Percentiles rank a stretch among this genome's conserved stretches.
phyloP scores from a whole-genome alignment of 2,113 vertebrate genomes.

The Eonycteris spelaea region DNA sequence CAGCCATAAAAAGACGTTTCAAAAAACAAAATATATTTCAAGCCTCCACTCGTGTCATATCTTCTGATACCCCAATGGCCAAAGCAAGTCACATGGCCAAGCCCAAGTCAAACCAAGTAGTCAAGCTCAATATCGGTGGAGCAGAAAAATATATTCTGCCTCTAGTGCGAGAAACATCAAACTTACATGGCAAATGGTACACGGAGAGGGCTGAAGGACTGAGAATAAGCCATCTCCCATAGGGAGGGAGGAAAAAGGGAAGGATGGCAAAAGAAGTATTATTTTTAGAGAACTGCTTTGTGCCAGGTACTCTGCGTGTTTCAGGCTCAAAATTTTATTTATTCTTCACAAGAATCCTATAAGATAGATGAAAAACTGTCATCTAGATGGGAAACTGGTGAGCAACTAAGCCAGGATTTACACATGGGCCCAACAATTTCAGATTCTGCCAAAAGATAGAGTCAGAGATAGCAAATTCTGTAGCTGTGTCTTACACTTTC shows the following conservation, averaged over 20 bases:
- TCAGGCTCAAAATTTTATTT: neutral
- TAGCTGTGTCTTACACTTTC: neutral
- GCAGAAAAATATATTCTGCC: neutral
- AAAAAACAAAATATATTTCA: neutral
- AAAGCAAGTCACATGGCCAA: neutral
- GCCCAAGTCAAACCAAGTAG: neutral
- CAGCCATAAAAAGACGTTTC: neutral
- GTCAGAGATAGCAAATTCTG: neutral
- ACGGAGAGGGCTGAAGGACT: neutral
- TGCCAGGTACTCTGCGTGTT: neutral
- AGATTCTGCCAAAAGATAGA: neutral
- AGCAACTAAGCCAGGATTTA: neutral
- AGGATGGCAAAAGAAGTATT: neutral
- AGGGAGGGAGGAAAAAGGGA: neutral
- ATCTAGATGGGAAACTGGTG: neutral
- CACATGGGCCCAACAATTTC: neutral
- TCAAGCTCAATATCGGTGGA: fast-evolving
- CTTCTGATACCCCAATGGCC: neutral
- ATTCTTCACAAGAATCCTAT: neutral
- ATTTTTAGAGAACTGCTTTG: neutral
- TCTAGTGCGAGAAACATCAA: neutral
- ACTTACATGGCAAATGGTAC: neutral
- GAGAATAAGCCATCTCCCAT: neutral
- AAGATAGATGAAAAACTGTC: neutral
- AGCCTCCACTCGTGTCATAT: neutral